Evolutionary conservation across 2,113 vertebrate genomes (phyloP).

Genomic region (Carassius auratus): DNA sequence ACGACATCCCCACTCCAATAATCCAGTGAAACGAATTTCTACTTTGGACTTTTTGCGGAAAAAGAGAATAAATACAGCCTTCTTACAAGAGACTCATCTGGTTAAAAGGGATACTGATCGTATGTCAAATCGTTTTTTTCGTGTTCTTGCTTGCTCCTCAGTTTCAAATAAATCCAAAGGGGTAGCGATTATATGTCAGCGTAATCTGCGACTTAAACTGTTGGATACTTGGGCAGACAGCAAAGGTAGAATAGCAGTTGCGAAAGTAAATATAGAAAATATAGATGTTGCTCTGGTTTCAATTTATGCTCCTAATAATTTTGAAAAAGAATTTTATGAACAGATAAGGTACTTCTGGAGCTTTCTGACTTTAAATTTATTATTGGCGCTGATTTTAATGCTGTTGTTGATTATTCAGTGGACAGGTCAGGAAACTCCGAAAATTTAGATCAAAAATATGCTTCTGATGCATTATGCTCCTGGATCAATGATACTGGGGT

Average conservation of each 20-base stretch:
- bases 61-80: not conserved
- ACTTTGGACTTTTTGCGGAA: not conserved
- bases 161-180: not conserved
- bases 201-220: not conserved
- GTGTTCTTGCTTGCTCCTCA: not conserved
- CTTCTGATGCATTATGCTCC: no score
- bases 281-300: not conserved
- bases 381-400: no score
- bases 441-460: no score
- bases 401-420: no score
- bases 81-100: not conserved
- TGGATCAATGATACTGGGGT: no score
- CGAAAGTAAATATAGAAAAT: not conserved
- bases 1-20: no score
- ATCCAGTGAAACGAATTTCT: not conserved
- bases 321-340: no score
- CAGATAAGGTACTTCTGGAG: no score
- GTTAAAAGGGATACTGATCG: not conserved
- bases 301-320: not conserved
- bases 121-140: not conserved
- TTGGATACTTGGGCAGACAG: not conserved
- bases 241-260: not conserved
- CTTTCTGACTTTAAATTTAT: no score
- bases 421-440: no score
- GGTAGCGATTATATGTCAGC: no score